A percentile compares a stretch with the other conserved stretches of the same genome.
These are phyloP conservation scores for Uropetala carovei DNA, from an alignment of 2,888 invertebrate genomes.

Conservation along the genomic window DNA sequence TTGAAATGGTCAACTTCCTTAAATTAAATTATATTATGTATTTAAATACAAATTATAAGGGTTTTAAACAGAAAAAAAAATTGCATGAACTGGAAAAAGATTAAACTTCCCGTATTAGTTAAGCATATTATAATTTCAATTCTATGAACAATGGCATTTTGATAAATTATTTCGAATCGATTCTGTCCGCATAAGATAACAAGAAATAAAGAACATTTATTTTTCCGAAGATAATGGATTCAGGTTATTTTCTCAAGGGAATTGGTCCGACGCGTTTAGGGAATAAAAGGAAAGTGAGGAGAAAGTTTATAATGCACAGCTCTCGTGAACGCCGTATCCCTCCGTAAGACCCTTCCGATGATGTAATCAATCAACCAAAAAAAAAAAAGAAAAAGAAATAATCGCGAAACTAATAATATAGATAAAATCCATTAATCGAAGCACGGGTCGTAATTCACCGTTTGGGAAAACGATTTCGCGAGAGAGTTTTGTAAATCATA, in stretches of 20 bases:
- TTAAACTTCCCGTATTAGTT: too few species aligned
- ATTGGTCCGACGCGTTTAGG: not conserved
- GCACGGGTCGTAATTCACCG: not conserved
- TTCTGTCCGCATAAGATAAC: too few species aligned
- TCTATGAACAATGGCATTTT: too few species aligned
- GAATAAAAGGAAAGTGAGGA: not conserved
- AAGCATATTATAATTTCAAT: too few species aligned
- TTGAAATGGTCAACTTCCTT: too few species aligned
- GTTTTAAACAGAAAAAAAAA: too few species aligned
- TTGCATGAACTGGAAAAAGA: too few species aligned
- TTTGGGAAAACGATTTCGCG: not conserved
- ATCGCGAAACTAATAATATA: conserved; percentile 15
- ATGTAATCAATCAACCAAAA: not conserved
- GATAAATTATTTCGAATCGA: too few species aligned
- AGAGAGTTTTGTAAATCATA: not conserved
- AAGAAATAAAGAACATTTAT: too few species aligned
- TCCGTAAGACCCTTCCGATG: not conserved
- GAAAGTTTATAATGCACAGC: not conserved
- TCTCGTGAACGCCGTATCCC: not conserved
- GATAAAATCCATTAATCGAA: conserved; percentile 32
- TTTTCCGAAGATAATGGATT: too few species aligned
- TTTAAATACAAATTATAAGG: too few species aligned
- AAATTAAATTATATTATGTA: too few species aligned
- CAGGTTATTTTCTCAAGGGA: not conserved
- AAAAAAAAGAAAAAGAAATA: not conserved